Evolutionary conservation across 2,888 invertebrate genomes (phyloP).

Genomic region (Harpagoxenus sublaevis): DNA sequence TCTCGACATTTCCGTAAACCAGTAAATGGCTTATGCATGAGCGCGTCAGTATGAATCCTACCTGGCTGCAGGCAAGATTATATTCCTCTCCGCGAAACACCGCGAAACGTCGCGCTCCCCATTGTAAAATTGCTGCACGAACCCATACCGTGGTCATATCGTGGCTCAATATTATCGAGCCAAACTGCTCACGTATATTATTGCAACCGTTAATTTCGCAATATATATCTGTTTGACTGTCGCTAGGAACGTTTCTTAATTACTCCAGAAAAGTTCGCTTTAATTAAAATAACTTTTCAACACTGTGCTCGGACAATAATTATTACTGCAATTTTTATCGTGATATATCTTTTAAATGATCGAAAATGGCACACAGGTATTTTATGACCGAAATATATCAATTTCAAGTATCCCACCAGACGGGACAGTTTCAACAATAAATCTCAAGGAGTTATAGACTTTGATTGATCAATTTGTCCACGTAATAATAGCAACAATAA

Average conservation of each 20-base stretch:
- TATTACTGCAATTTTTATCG: neutral
- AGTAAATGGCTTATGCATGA: slow-evolving; percentile 48
- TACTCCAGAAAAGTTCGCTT: neutral
- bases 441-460: neutral
- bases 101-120: neutral
- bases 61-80: slow-evolving; percentile 44
- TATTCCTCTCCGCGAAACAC: slow-evolving; percentile 42
- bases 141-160: neutral
- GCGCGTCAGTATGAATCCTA: slow-evolving; percentile 41
- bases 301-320: neutral
- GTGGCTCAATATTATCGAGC: neutral
- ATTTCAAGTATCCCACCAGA: neutral
- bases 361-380: neutral
- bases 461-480: neutral
- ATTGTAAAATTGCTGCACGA: slow-evolving; percentile 24
- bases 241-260: neutral
- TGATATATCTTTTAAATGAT: neutral
- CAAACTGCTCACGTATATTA: neutral
- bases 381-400: neutral
- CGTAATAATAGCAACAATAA: neutral
- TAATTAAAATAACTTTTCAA: neutral
- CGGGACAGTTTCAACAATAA: neutral
- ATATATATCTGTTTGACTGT: neutral
- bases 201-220: neutral
- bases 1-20: slow-evolving; percentile 46